These are phyloP conservation scores for Eumacrocentrus americanus DNA, from an alignment of 2,888 invertebrate species.

Conservation along the genomic window DNA sequence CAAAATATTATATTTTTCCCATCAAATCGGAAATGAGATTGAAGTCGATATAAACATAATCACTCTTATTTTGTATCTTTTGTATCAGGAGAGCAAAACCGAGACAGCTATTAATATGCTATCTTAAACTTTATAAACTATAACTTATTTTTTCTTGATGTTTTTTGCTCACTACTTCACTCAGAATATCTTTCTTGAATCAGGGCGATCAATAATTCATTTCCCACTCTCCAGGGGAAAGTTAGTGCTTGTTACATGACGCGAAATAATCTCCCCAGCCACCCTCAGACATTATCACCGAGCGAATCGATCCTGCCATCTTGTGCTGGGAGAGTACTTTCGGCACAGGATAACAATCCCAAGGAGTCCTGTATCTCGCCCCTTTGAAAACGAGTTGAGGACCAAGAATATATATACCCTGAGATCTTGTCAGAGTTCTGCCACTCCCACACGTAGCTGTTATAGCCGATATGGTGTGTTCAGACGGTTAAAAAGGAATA, in stretches of 20 bases:
- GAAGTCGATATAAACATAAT: no score
- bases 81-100: no score
- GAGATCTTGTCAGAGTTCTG: conserved; percentile 7
- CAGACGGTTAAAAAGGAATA: conserved; percentile 40
- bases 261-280: background rate
- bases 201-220: conserved; percentile 5
- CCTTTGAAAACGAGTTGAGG: background rate
- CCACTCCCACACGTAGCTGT: conserved; percentile 33
- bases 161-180: background rate
- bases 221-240: background rate
- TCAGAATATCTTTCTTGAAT: background rate
- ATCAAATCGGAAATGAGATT: no score
- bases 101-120: background rate
- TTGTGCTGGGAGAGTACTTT: conserved; percentile 21
- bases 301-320: conserved; percentile 20
- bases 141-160: no score
- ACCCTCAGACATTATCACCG: background rate
- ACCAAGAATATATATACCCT: conserved; percentile 6
- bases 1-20: no score
- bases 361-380: conserved; percentile 6
- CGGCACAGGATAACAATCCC: background rate
- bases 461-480: background rate
- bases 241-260: conserved; percentile 1
- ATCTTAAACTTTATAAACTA: background rate
- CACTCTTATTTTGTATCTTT: background rate